These are phyloP conservation scores for Lysiphlebus fabarum DNA, from an alignment of 1,140 invertebrate species.

Conservation along the genomic window DNA sequence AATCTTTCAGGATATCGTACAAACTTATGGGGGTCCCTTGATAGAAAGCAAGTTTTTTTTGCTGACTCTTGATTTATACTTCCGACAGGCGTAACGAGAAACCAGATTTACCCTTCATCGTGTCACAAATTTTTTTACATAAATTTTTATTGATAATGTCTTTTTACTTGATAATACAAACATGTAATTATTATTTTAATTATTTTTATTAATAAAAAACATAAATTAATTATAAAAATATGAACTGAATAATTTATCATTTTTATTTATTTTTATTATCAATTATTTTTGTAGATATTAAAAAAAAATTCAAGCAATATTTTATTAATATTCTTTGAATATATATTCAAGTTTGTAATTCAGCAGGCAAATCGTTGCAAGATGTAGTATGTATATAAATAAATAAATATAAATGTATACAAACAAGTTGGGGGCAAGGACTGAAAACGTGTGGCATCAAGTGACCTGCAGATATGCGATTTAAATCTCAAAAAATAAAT, in stretches of 20 bases:
- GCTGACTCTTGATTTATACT: conserved; percentile 30
- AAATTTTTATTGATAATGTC: conserved; percentile 24
- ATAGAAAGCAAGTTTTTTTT: conserved; percentile 22
- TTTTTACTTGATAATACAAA: conserved; percentile 13
- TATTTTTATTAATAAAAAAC: no score
- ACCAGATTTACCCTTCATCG: conserved; percentile 26
- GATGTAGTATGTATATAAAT: not conserved
- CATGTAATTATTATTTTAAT: no score
- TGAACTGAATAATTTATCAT: no score
- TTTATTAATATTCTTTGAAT: no score
- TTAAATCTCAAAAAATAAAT: conserved; percentile 33
- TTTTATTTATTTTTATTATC: no score
- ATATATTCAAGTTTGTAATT: no score
- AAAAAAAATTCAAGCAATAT: no score
- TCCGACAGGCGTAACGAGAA: conserved; percentile 33
- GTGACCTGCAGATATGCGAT: conserved; percentile 35
- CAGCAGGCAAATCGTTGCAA: no score
- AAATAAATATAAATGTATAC: no score
- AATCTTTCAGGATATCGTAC: conserved; percentile 4
- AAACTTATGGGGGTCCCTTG: conserved; percentile 17
- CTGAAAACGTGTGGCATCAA: not conserved
- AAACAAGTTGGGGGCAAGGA: no score
- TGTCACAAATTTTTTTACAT: conserved; percentile 32
- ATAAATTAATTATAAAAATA: no score
- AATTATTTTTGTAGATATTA: no score